Base-by-base conservation (phyloP, 2,888 invertebrate genomes). In the Crepidodera aurea region DNA sequence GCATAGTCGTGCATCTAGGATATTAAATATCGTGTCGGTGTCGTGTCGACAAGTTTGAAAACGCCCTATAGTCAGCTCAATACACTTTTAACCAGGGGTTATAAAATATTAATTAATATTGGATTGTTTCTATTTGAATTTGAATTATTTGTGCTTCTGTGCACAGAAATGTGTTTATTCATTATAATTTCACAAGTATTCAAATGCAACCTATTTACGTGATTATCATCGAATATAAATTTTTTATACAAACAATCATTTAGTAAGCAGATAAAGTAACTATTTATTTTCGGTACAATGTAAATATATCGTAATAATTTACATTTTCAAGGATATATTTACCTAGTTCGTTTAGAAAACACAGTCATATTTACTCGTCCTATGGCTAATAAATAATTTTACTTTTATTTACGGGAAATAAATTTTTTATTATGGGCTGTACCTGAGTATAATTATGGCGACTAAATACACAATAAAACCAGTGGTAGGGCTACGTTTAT, bases 301-400 rank as follows among this genome's bases (percentile, higher is more conserved):
- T 67, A 64, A 67, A 67, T 67, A 57, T 64, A 64, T 64, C 62
- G 57, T 60, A 64, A 42, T 44, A 62, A 64, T 67, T 62, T 64
- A 57, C 37, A 22, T 48, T 37, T 50, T 50, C 57, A 57, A 60
- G 51, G 59, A 53, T 60, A 8, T 60, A 53, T 60, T 53, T 60
- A 44, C 44, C 12, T 53, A 53, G 42, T 46, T 51, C 16, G 59
- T 51, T 56, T 61, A 15, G 25, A 12, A 39, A 48, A 57, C 50
- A 57, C 27, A 48, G 27, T 34, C 57, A 57, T 57, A 57, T 57
- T 48, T 53, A 53, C 25, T 39, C 39, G 22, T 19, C 18, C 37
- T 62, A 62, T 61, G 60, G 62, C 51, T 64, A 62, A 66, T 68
- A 68, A 68, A 68, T 66, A 63, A 60, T 64, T 68, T 66, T 66